phyloP scores from a whole-genome alignment of 2,888 invertebrate genomes.

The Perdita meconis region DNA sequence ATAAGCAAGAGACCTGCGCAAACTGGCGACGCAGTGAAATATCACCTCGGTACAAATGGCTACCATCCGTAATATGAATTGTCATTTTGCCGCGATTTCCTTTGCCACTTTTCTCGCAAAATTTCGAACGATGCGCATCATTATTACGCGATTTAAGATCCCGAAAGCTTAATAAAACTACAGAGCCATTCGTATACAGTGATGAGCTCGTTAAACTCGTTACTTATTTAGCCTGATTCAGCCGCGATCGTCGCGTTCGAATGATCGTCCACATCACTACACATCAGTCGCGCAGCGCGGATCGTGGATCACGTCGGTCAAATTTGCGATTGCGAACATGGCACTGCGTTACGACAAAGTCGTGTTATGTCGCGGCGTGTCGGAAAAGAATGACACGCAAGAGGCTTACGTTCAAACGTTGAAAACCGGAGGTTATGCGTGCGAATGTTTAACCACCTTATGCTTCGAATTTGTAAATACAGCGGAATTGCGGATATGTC shows the following conservation, averaged over 20 bases:
- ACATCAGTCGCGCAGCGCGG: not conserved
- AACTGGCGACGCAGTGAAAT: not conserved
- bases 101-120: not conserved
- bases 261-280: not conserved
- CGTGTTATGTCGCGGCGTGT: slow-evolving; percentile 77
- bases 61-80: slow-evolving; percentile 6
- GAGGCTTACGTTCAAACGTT: slow-evolving; percentile 74
- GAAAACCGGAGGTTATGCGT: slow-evolving; percentile 74
- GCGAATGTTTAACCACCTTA: slow-evolving; percentile 74
- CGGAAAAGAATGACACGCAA: slow-evolving; percentile 72
- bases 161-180: not conserved
- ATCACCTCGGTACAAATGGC: slow-evolving; percentile 3
- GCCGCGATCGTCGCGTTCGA: not conserved
- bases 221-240: not conserved
- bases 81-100: not conserved
- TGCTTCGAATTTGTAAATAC: slow-evolving; percentile 78
- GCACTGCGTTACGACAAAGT: slow-evolving; percentile 62
- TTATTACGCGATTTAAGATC: too few relatives aligned
- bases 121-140: not conserved
- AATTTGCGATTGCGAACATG: slow-evolving; percentile 40
- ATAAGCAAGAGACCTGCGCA: not conserved
- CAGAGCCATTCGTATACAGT: not conserved
- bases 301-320: not conserved
- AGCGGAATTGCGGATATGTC: slow-evolving; percentile 65
- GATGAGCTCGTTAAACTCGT: too few relatives aligned